Percentiles rank a stretch among this genome's conserved stretches.
These are phyloP conservation scores for Lordiphosa collinella DNA, from an alignment of 1,140 invertebrate species.

Conservation along the genomic window DNA sequence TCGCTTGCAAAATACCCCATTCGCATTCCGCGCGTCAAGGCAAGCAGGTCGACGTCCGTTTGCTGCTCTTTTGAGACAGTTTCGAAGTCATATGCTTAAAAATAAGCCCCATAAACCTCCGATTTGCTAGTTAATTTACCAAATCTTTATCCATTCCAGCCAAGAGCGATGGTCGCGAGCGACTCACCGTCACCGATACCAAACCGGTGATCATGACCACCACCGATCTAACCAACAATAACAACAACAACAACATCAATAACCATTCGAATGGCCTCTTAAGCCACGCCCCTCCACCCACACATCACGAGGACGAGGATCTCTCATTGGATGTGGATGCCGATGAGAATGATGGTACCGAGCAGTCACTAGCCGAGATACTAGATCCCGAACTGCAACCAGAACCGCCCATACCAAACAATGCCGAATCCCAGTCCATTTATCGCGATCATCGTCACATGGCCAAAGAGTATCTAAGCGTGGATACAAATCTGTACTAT, in stretches of 20 bases:
- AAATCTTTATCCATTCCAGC: too few relatives aligned
- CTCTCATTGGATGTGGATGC: slow-evolving; percentile 31
- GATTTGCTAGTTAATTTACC: too few relatives aligned
- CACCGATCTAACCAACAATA: slow-evolving; percentile 57
- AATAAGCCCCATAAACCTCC: too few relatives aligned
- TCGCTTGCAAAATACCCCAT: too few relatives aligned
- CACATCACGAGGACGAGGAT: slow-evolving; percentile 1
- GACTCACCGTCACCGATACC: slow-evolving; percentile 70
- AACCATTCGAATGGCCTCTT: neutral
- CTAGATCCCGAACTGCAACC: slow-evolving; percentile 90
- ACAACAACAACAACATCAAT: slow-evolving; percentile 30
- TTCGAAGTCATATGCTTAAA: too few relatives aligned
- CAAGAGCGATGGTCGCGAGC: slow-evolving; percentile 76
- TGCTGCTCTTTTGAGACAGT: too few relatives aligned
- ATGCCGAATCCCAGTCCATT: slow-evolving; percentile 88
- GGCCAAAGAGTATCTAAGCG: slow-evolving; percentile 87
- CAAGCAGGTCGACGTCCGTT: too few relatives aligned
- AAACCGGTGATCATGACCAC: slow-evolving; percentile 64
- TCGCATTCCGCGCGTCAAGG: too few relatives aligned
- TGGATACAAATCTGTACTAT: slow-evolving; percentile 79
- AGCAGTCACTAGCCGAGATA: slow-evolving; percentile 87
- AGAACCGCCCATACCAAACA: slow-evolving; percentile 87
- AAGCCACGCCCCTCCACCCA: too few relatives aligned
- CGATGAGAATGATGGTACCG: slow-evolving; percentile 81
- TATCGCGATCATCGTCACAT: slow-evolving; percentile 92